These are phyloP conservation scores for Tenebrosternarchus preto DNA, from an alignment of 2,113 vertebrate genomes.

Conservation along the genomic window DNA sequence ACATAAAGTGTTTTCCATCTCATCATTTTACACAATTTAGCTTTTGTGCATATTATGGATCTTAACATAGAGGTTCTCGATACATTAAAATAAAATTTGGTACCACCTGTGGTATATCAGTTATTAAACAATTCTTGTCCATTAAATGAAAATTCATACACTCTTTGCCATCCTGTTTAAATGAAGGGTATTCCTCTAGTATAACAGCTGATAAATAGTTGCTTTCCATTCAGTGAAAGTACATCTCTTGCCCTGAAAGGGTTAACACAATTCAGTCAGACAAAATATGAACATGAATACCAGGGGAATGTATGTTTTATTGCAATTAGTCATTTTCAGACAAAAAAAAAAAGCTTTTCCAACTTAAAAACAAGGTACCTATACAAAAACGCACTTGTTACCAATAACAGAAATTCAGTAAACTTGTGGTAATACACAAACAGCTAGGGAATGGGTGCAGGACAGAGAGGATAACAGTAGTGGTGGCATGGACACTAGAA, in stretches of 20 bases:
- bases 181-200: too few species aligned
- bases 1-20: neutral
- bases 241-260: neutral
- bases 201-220: neutral
- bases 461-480: conserved; percentile 57
- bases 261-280: conserved; percentile 20
- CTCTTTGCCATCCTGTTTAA: too few species aligned
- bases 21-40: neutral
- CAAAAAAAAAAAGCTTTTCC: conserved; percentile 69
- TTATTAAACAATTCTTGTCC: neutral
- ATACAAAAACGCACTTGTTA: conserved; percentile 78
- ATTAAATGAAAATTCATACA: neutral
- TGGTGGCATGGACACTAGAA: conserved; percentile 69
- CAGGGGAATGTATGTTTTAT: conserved; percentile 78
- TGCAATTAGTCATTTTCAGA: conserved; percentile 80
- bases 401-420: conserved; percentile 78
- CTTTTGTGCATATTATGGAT: neutral
- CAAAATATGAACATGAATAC: neutral
- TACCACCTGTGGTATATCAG: neutral
- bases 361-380: conserved; percentile 72
- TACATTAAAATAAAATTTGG: neutral
- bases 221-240: neutral
- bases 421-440: conserved; percentile 77
- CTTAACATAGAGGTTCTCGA: too few species aligned
- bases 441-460: conserved; percentile 67